phyloP scores from a whole-genome alignment of 2,888 invertebrate genomes.

The Acleris literana region DNA sequence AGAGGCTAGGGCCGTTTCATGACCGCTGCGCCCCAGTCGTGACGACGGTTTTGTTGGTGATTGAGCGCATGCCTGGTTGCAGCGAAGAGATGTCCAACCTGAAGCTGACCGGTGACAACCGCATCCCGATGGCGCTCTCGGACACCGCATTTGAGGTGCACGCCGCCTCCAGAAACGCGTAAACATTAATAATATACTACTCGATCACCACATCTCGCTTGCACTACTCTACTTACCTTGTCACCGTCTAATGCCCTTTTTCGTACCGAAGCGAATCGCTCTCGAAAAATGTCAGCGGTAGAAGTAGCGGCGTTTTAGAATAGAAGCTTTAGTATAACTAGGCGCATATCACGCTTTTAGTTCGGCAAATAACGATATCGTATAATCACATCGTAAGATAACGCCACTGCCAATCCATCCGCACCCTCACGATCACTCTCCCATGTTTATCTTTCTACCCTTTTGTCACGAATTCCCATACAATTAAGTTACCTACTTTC shows the following conservation, averaged over 20 bases:
- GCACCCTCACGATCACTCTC: constrained; percentile 11
- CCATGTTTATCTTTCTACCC: constrained; percentile 20
- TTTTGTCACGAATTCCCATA: constrained; percentile 9
- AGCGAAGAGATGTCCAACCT: constrained; percentile 82
- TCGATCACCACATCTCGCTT: constrained; percentile 56
- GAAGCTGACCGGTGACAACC: constrained; percentile 78
- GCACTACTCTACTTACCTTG: constrained; percentile 42
- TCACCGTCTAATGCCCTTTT: constrained; percentile 9
- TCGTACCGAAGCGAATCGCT: constrained; percentile 7
- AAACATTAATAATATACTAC: constrained; percentile 57
- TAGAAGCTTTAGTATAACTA: constrained; percentile 34
- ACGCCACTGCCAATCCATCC: constrained; percentile 5
- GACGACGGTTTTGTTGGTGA: constrained; percentile 25
- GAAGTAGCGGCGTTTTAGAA: constrained; percentile 23
- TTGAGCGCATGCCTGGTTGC: constrained; percentile 63
- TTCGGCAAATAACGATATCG: constrained; percentile 30
- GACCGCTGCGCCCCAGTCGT: not conserved
- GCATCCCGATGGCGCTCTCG: constrained; percentile 79
- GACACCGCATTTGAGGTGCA: constrained; percentile 82
- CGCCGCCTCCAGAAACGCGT: constrained; percentile 80
- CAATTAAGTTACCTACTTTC: constrained; percentile 13
- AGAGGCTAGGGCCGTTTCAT: not conserved
- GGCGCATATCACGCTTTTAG: constrained; percentile 36
- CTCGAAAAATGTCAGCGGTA: constrained; percentile 15
- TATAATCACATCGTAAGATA: constrained; percentile 25